These are phyloP conservation scores for Xenopus petersii DNA, from an alignment of 2,797 vertebrate genomes.

Conservation along the genomic window DNA sequence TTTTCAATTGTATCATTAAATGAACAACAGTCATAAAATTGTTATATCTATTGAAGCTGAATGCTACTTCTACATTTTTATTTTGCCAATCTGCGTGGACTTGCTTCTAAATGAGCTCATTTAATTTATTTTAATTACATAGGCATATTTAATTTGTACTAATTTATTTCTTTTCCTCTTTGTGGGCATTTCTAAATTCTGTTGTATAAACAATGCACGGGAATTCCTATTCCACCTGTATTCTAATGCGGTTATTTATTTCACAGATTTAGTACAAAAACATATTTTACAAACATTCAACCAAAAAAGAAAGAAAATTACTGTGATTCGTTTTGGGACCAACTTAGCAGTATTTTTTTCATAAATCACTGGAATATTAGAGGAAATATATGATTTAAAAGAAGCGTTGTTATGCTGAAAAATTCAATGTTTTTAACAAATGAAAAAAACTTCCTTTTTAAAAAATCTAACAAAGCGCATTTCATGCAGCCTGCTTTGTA, in stretches of 20 bases:
- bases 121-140: constrained; percentile 38
- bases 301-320: too few species aligned
- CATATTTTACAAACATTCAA: not conserved
- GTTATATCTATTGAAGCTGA: not conserved
- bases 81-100: constrained; percentile 19
- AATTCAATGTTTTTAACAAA: too few species aligned
- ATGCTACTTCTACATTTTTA: not conserved
- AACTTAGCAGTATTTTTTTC: constrained; percentile 8
- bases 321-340: not conserved
- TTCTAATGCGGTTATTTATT: constrained; percentile 27
- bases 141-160: constrained; percentile 23
- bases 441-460: too few species aligned
- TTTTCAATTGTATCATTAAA: not conserved
- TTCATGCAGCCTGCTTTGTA: not conserved
- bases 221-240: constrained; percentile 19
- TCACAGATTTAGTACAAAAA: not conserved
- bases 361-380: not conserved
- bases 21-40: not conserved
- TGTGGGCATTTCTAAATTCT: constrained; percentile 37
- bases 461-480: not conserved
- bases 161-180: constrained; percentile 38
- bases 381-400: too few species aligned
- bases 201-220: constrained; percentile 33
- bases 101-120: constrained; percentile 51
- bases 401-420: too few species aligned